phyloP scores from a whole-genome alignment of 2,113 vertebrate species.

The Podilymbus podiceps region DNA sequence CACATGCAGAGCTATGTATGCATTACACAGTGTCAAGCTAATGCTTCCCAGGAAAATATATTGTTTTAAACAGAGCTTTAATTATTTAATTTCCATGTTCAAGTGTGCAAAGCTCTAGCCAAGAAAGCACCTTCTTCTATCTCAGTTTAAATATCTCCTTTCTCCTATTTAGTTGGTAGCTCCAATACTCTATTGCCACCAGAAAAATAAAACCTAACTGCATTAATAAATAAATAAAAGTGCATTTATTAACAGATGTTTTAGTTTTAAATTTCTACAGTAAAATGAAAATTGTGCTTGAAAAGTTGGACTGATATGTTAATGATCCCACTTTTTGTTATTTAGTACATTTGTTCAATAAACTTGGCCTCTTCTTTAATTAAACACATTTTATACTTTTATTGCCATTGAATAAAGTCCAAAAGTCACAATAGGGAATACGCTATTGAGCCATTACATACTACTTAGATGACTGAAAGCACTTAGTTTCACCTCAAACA shows the following conservation, averaged over 20 bases:
- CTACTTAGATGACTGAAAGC: neutral
- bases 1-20: neutral
- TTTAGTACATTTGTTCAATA: constrained; percentile 29
- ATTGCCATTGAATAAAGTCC: constrained; percentile 6
- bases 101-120: neutral
- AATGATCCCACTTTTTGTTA: neutral
- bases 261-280: neutral
- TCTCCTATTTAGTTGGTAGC: neutral
- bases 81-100: constrained; percentile 26
- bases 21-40: neutral
- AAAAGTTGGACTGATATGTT: neutral
- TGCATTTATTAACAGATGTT: neutral
- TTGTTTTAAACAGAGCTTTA: constrained; percentile 8
- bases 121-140: neutral
- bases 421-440: constrained; percentile 31
- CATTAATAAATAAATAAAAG: neutral
- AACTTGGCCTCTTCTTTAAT: constrained; percentile 42
- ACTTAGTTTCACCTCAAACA: constrained; percentile 1
- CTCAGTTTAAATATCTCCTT: neutral
- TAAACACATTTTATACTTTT: constrained; percentile 47
- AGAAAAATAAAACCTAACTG: neutral
- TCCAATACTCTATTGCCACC: neutral
- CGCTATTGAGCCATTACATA: neutral
- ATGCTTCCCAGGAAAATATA: neutral
- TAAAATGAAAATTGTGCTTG: neutral